Evolutionary conservation across 2,113 vertebrate genomes (phyloP), one percentile per base, ranked within the genome.

Genomic region (Tenrec ecaudatus): DNA sequence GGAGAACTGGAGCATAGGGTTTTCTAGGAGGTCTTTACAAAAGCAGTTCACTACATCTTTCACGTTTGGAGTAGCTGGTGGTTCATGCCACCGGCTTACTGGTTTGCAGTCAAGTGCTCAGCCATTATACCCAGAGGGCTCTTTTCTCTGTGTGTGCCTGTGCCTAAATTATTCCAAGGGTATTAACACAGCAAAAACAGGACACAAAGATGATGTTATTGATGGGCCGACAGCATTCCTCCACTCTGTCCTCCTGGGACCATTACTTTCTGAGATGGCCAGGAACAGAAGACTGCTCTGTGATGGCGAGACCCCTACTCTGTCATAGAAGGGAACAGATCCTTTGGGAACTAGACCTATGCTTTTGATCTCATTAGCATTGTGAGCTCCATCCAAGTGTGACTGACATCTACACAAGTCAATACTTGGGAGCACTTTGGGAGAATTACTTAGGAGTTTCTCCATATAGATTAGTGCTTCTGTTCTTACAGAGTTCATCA

Each of bases 291-390:
- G 87, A 95, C 89, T 73, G 92, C 94, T 93, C 38, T 93, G 82
- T 94, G 87, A 53, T 53, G 62, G 91, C 85, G 87, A 96, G 88
- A 75, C 62, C 6, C 38, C 62, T 82, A 77, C 87, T 93, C 81
- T 97, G 71, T 77, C 78, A 77, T 78, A 94, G 88, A 96, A 81
- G 93, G 77, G 86, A 94, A 94, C 47, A 0, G 93, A 92, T 82
- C 94, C 94, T 96, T 78, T 83, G 94, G 94, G 94, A 95, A 77
- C 88, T 78, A 86, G 83, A 92, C 4, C 33, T 93, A 84, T 86
- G 94, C 90, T 88, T 93, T 82, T 93, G 94, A 94, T 95, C 93
- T 96, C 92, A 95, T 97, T 96, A 96, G 96, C 86, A 92, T 93
- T 40, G 36, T 69, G 82, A 90, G 62, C 79, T 68, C 83, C 86